Base-by-base conservation (phyloP, 2,888 invertebrate species). In the Brenthis hecate region DNA sequence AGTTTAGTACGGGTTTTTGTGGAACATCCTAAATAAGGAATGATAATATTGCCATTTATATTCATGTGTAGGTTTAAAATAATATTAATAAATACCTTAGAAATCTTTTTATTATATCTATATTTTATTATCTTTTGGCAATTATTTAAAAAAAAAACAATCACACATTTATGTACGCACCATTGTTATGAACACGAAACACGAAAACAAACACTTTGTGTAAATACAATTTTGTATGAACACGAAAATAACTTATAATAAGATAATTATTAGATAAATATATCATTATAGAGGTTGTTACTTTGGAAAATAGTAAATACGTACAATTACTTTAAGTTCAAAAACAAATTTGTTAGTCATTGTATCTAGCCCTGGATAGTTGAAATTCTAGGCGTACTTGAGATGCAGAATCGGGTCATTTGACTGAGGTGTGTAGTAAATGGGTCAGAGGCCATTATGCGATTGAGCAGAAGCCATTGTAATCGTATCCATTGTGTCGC, bases 401-500 rank as follows among this genome's bases (percentile, higher is more conserved):
- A 53, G 47, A 50, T 77, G 80, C 75, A 80, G 83, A 88, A 88
- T 85, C 85, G 81, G 89, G 83, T 79, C 88, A 84, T 80, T 78
- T 80, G 80, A 73, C 75, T 76, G 75, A 87, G 89, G 89, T 84
- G 90, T 81, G 88, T 75, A 74, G 73, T 76, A 84, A 84, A 84
- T 86, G 80, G 88, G 85, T 85, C 87, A 84, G 77, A 82, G 81
- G 82, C 79, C 81, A 84, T 84, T 84, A 84, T 79, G 76, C 76
- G 79, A 84, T 80, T 80, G 82, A 79, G 78, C 80, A 81, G 81
- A 78, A 85, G 79, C 82, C 74, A 90, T 89, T 88, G 88, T 89
- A 82, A 85, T 85, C 69, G 72, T 72, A 61, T 53, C 73, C 60
- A 74, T 74, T 74, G 73, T 74, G 70, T 72, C 71, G 73, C 75